Evolutionary conservation across 2,888 invertebrate genomes (phyloP).

Genomic region (Drosophila multiciliata): DNA sequence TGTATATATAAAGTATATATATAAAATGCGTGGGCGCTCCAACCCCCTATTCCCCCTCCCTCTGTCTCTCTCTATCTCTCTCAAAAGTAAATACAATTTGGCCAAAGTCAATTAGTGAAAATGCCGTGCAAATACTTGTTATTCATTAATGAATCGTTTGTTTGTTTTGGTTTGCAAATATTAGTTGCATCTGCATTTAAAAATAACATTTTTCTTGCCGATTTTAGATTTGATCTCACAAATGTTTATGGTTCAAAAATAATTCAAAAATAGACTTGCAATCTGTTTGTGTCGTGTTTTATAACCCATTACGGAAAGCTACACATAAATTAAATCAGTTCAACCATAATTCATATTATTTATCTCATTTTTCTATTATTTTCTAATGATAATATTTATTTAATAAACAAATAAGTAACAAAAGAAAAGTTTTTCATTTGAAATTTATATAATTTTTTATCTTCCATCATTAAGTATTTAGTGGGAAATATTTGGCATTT

Average conservation of each 20-base stretch:
- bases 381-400: neutral
- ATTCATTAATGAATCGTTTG: conserved; percentile 20
- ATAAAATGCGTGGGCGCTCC: conserved; percentile 30
- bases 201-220: neutral
- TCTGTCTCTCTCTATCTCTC: neutral
- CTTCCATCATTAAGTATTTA: neutral
- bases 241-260: neutral
- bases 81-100: conserved; percentile 3
- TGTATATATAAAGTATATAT: neutral
- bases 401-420: neutral
- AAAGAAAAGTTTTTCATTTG: neutral
- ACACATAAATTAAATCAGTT: neutral
- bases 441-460: neutral
- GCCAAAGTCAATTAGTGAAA: conserved; percentile 42
- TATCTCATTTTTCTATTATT: neutral
- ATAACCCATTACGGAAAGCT: neutral
- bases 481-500: neutral
- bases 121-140: conserved; percentile 25
- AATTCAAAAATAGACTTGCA: neutral
- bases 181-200: conserved; percentile 7
- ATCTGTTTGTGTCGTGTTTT: neutral
- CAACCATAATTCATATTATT: neutral
- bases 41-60: neutral
- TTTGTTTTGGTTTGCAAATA: conserved; percentile 26
- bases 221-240: neutral